Percentiles rank a stretch among this genome's conserved stretches.
phyloP scores from a whole-genome alignment of 2,888 invertebrate genomes.

The Cerceris ruficornis region DNA sequence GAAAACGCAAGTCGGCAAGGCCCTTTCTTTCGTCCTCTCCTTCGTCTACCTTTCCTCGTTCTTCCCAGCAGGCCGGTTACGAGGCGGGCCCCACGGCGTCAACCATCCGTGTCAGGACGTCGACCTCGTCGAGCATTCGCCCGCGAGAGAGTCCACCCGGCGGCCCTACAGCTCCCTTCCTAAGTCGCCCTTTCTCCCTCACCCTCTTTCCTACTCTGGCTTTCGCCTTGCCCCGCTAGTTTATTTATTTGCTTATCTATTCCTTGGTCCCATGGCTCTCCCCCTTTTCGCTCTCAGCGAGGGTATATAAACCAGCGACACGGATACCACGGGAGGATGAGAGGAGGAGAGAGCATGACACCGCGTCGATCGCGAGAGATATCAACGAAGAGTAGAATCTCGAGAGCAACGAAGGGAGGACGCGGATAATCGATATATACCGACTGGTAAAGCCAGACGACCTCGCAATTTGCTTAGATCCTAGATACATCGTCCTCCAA shows the following conservation, averaged over 20 bases:
- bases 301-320: constrained; percentile 41
- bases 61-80: constrained; percentile 65
- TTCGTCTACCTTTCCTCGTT: constrained; percentile 57
- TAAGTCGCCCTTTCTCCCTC: constrained; percentile 1
- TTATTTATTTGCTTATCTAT: constrained; percentile 70
- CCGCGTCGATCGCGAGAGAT: constrained; percentile 54
- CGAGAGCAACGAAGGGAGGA: constrained; percentile 18
- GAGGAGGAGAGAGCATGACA: background rate
- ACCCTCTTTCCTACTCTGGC: constrained; percentile 25
- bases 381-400: constrained; percentile 44
- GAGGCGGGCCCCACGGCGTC: constrained; percentile 75
- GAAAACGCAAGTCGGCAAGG: constrained; percentile 62
- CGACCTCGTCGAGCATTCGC: constrained; percentile 77
- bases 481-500: constrained; percentile 43
- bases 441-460: constrained; percentile 38
- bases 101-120: constrained; percentile 80
- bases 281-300: constrained; percentile 11
- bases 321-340: constrained; percentile 50
- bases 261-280: constrained; percentile 53
- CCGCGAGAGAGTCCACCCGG: constrained; percentile 61
- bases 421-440: constrained; percentile 58
- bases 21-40: constrained; percentile 63
- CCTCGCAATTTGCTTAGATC: constrained; percentile 64
- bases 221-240: constrained; percentile 57
- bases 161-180: constrained; percentile 51